Evolutionary conservation across 2,113 vertebrate genomes (phyloP), one percentile per base, ranked within the genome.

Genomic region (human (Homo sapiens)): DNA sequence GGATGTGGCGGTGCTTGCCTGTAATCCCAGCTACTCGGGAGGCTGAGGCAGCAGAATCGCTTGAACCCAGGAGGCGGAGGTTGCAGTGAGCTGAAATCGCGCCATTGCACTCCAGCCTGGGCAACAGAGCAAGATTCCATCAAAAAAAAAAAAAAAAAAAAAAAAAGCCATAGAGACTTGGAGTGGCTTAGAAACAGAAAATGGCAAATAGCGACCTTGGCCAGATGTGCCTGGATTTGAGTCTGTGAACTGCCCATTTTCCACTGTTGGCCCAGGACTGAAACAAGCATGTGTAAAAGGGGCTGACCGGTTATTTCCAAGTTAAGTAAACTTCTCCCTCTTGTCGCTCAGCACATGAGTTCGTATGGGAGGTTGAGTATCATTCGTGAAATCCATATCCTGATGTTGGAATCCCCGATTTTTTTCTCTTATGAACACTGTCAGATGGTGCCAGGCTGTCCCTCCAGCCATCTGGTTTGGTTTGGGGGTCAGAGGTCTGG

Each of bases 151-250:
- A 23, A 23, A 23, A 23, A 59, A 57, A 59, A 8, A 59, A 57
- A 22, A 57, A 20, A 57, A 59, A 23, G 27, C 30, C 61, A 6
- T 30, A 64, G 5, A 64, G 61, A 25, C 27, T 30, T 64, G 78
- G 52, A 88, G 78, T 89, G 4, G 27, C 82, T 94, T 73, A 38
- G n/a, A 92, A 97, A 91, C 38, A 72, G 30, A 88, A 89, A 85
- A 72, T 32, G 80, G n/a, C 20, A 70, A 87, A 48, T 61, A 43
- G 32, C 61, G 40, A 25, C 38, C 6, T 68, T 38, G 52, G 78
- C 38, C 72, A 66, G 22, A 14, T n/a, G 7, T 40, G 43, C 32
- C 48, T 70, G 61, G n/a, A 17, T 92, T 78, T 91, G 55, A 93
- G 30, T 81, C 52, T 84, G 20, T 22, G 23, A 83, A 57, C 38